Percentiles rank a stretch among this genome's conserved stretches.
phyloP scores from a whole-genome alignment of 1,140 invertebrate genomes.

The Rhagoletis zephyria region DNA sequence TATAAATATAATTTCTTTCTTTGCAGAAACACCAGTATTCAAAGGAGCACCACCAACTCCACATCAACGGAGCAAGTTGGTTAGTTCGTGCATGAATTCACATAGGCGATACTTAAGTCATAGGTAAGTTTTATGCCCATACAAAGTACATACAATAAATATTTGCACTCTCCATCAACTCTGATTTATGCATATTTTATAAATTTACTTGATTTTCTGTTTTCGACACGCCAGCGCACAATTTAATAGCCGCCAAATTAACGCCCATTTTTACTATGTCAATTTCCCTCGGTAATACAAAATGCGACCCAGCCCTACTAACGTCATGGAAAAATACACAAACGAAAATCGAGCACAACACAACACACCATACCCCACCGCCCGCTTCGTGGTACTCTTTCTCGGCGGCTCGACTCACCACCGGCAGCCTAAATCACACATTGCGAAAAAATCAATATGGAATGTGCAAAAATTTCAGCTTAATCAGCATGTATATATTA shows the following conservation, averaged over 20 bases:
- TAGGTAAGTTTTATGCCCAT: slow-evolving; percentile 63
- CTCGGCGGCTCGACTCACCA: neutral
- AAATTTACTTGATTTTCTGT: neutral
- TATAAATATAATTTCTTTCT: slow-evolving; percentile 53
- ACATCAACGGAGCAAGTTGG: slow-evolving; percentile 71
- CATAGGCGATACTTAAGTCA: slow-evolving; percentile 73
- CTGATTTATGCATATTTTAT: neutral
- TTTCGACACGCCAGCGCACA: neutral
- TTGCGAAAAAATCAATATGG: neutral
- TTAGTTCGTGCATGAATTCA: slow-evolving; percentile 73
- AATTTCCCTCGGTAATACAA: neutral
- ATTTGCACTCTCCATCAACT: neutral
- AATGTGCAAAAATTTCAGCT: slow-evolving; percentile 15
- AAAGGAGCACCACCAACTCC: slow-evolving; percentile 72
- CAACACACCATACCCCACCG: neutral
- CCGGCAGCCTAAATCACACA: neutral
- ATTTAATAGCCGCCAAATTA: neutral
- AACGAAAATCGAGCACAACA: neutral
- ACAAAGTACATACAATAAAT: too few relatives aligned
- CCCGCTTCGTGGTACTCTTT: neutral
- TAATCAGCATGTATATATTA: neutral
- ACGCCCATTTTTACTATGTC: neutral
- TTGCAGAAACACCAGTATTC: slow-evolving; percentile 73
- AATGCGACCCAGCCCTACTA: neutral
- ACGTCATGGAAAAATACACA: neutral